Evolutionary conservation across 2,113 vertebrate species (phyloP).

Genomic region (Chelonoidis abingdonii): DNA sequence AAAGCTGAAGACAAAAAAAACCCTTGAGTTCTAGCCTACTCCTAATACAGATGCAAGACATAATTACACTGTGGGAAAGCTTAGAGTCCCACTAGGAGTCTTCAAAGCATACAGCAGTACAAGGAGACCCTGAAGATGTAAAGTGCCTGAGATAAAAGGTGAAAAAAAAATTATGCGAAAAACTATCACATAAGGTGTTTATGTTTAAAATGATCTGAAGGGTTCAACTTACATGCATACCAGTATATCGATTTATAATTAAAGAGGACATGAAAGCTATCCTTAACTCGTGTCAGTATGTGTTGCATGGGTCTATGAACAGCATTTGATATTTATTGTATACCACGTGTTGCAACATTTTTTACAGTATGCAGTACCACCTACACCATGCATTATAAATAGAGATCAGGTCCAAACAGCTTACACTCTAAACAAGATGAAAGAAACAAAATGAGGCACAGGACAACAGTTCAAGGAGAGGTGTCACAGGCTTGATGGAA

Average conservation of each 20-base stretch:
- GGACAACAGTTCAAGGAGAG: background rate
- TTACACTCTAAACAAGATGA: background rate
- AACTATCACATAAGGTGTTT: background rate
- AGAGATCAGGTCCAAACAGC: background rate
- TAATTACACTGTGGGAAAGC: background rate
- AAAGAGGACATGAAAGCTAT: background rate
- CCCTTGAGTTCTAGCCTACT: background rate
- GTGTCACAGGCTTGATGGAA: background rate
- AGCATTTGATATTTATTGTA: background rate
- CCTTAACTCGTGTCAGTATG: background rate
- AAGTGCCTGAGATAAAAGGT: background rate
- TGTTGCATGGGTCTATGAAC: background rate
- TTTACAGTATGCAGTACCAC: background rate
- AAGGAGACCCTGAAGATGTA: background rate
- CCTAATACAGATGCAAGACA: background rate
- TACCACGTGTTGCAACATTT: background rate
- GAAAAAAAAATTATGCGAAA: background rate
- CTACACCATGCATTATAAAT: background rate
- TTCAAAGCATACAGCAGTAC: background rate
- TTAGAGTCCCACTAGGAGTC: background rate
- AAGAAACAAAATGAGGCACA: background rate
- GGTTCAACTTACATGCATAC: background rate
- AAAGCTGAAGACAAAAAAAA: background rate
- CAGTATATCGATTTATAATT: background rate
- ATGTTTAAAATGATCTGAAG: background rate